Conservation (phyloP, 2,888 invertebrate species). For the Phanerotoma sp. region DNA sequence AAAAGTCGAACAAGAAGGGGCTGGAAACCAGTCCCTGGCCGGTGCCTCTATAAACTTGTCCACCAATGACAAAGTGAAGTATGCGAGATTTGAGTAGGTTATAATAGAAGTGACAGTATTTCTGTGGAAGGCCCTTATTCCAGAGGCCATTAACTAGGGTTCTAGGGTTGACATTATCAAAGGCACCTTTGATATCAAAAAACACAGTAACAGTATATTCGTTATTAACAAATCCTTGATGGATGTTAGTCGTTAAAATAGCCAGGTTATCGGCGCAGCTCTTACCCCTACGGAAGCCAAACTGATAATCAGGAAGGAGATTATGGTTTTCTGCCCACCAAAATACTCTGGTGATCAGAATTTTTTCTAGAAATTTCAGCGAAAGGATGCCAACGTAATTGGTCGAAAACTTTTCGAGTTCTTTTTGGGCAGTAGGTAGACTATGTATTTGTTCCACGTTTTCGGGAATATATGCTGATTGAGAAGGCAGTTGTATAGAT, state of each 20-base stretch:
- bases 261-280: background rate
- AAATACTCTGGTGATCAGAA: background rate
- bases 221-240: background rate
- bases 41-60: background rate
- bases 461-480: no score
- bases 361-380: background rate
- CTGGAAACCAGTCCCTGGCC: background rate
- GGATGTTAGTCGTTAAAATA: background rate
- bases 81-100: background rate
- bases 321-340: background rate
- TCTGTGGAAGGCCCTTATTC: background rate
- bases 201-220: background rate
- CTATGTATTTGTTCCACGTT: background rate
- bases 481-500: no score
- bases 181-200: slow-evolving; percentile 9
- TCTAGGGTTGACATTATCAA: background rate
- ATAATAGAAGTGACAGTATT: slow-evolving; percentile 1
- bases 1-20: slow-evolving; percentile 4
- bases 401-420: background rate
- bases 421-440: background rate
- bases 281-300: background rate
- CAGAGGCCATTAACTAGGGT: background rate
- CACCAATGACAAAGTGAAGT: background rate
- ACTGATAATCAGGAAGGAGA: background rate
- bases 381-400: background rate